These are phyloP conservation scores for Discoglossus pictus DNA, from an alignment of 2,797 vertebrate species.

Conservation along the genomic window DNA sequence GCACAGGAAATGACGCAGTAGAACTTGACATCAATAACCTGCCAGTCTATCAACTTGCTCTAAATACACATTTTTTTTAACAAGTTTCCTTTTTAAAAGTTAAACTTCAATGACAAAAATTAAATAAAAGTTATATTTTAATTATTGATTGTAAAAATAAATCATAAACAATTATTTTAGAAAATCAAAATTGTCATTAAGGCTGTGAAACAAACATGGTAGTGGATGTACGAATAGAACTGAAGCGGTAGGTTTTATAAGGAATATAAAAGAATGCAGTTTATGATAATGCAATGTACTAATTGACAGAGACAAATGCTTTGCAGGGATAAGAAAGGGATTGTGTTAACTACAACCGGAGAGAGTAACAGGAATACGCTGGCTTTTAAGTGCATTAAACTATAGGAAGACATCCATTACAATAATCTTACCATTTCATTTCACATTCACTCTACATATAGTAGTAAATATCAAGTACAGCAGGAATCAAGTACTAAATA, in stretches of 20 bases:
- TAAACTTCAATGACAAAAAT: no score
- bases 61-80: no score
- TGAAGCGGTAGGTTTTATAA: constrained; percentile 13
- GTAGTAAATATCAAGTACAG: background rate
- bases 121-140: no score
- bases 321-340: constrained; percentile 17
- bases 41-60: no score
- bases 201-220: background rate
- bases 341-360: constrained; percentile 25
- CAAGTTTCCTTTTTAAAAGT: no score
- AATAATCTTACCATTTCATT: constrained; percentile 17
- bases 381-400: constrained; percentile 13
- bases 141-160: no score
- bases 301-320: constrained; percentile 40
- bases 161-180: no score
- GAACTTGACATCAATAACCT: no score
- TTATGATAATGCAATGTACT: constrained; percentile 6
- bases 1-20: no score
- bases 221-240: constrained; percentile 18
- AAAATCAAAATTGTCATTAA: no score
- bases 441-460: constrained; percentile 2
- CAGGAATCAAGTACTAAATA: background rate
- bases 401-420: constrained; percentile 21
- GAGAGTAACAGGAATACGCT: constrained; percentile 7
- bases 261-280: constrained; percentile 10